Percentiles rank a stretch among this genome's conserved stretches.
These are phyloP conservation scores for Ophion ellenae DNA, from an alignment of 2,888 invertebrate genomes.

Conservation along the genomic window DNA sequence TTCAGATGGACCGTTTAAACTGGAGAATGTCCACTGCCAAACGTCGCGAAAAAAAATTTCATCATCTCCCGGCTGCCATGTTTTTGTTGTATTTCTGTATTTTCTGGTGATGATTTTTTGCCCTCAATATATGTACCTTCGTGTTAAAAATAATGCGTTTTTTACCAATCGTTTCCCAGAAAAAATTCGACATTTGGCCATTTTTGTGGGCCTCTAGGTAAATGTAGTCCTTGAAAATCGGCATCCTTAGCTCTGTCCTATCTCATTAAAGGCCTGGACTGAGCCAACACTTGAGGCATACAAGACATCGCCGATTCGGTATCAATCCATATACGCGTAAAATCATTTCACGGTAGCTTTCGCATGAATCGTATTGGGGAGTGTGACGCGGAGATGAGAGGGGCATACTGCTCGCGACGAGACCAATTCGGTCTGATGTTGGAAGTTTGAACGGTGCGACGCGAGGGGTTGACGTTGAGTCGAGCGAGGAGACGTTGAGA, in stretches of 20 bases:
- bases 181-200: too few species aligned
- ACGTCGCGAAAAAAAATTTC: too few species aligned
- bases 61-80: too few species aligned
- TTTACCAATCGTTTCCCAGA: too few species aligned
- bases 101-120: too few species aligned
- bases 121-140: too few species aligned
- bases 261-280: background rate
- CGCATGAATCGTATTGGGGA: constrained; percentile 37
- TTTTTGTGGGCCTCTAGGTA: too few species aligned
- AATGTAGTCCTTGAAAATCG: too few species aligned
- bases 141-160: too few species aligned
- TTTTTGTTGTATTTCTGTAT: too few species aligned
- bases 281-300: background rate
- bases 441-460: constrained; percentile 27
- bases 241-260: background rate
- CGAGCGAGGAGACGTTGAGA: constrained; percentile 22
- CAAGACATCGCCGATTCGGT: constrained; percentile 12
- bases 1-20: too few species aligned
- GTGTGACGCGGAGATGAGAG: background rate
- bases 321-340: constrained; percentile 11
- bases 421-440: constrained; percentile 33
- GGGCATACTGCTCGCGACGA: background rate
- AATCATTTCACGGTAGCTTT: constrained; percentile 51
- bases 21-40: too few species aligned
- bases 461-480: constrained; percentile 20